These are phyloP conservation scores for Phoeniculus purpureus DNA, from an alignment of 2,797 vertebrate species.

Conservation along the genomic window DNA sequence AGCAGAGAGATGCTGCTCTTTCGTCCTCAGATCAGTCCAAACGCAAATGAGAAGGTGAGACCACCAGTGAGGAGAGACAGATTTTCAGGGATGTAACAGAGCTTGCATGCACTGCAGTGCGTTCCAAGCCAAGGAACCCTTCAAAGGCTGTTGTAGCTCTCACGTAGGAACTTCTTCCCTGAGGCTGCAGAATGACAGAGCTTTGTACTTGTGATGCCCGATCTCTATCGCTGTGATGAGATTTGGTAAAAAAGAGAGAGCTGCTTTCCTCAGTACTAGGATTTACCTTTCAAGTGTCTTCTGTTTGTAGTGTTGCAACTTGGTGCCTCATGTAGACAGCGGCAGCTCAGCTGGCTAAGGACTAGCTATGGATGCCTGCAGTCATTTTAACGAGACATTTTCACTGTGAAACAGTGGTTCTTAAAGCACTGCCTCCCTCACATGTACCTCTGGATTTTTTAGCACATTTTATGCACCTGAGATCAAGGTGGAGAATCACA, in stretches of 20 bases:
- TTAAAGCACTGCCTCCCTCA: accelerated
- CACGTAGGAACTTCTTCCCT: background rate
- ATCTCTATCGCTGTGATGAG: background rate
- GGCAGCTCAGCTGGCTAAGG: background rate
- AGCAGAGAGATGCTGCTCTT: background rate
- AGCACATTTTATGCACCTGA: background rate
- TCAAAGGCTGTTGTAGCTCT: background rate
- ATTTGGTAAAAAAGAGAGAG: background rate
- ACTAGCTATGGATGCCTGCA: too few relatives aligned
- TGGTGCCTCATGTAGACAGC: background rate
- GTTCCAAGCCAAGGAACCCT: background rate
- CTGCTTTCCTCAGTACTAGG: background rate
- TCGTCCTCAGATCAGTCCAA: background rate
- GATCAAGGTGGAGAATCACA: background rate
- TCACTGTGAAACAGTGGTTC: background rate
- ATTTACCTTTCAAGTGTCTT: background rate
- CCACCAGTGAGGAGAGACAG: background rate
- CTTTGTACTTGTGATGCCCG: background rate
- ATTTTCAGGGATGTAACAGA: background rate
- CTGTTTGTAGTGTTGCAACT: background rate
- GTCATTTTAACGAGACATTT: background rate
- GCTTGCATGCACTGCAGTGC: background rate
- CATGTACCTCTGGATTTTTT: background rate
- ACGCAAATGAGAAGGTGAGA: background rate
- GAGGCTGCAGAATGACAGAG: background rate